Base-by-base conservation (phyloP, 2,113 vertebrate species). In the Forbesichthys papilliferus region DNA sequence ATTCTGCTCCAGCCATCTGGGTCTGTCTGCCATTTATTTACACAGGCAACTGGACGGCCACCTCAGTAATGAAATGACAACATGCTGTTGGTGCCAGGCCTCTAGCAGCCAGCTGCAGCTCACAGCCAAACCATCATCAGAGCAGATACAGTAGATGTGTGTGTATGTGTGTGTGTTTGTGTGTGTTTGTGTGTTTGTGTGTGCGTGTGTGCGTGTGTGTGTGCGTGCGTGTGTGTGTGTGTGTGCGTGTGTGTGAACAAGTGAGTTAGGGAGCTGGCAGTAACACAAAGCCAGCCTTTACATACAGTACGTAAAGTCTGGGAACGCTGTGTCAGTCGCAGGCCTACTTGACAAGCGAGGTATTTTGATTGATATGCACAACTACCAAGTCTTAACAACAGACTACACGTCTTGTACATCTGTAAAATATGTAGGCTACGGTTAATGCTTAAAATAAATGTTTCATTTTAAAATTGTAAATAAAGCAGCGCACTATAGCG, bases 21-120 rank as follows among this genome's bases (percentile, higher is more conserved):
- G 73, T 75, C 79, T 75, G 69, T 75, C 78, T 81, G 81, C 69
- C 78, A 75, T 78, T 82, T 47, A 83, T 87, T 84, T 73, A 75
- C 63, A 62, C 69, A 78, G 74, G 75, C 74, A 78, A 77, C 80
- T 76, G 67, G 73, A 79, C 63, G 75, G 78, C 58, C 78, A 71
- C 61, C 72, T 68, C 66, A 60, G 36, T 81, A 75, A 81, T 83
- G 64, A 54, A 42, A 79, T 75, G 80, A 74, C 78, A 84, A 72
- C 77, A 64, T 67, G 75, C 61, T 70, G 67, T 64, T 65, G 65
- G 14, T 62, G 60, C 36, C 63, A 67, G 59, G 59, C 70, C 49
- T 27, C 68, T 55, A 70, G 69, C 67, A 74, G 66, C 72, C 80
- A 78, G 78, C 80, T 82, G 76, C 9, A 64, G 18, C 42, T 36